Evolutionary conservation across 1,140 invertebrate species (phyloP).

Genomic region (Belonocnema kinseyi): DNA sequence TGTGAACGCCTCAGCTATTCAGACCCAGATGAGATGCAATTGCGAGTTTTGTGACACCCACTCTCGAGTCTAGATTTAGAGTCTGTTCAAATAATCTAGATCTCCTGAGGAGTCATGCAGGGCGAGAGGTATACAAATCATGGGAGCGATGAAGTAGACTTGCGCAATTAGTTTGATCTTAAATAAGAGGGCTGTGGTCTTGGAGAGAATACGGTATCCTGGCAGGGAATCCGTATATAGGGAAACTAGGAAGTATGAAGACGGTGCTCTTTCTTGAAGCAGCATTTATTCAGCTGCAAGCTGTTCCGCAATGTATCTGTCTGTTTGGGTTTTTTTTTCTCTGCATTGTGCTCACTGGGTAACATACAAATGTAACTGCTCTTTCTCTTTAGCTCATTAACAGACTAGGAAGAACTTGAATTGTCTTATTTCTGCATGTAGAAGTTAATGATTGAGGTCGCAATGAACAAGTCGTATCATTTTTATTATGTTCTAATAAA

Average conservation of each 20-base stretch:
- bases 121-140: not conserved
- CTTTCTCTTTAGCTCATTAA: not conserved
- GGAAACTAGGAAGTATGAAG: slow-evolving; percentile 19
- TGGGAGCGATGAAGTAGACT: not conserved
- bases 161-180: slow-evolving; percentile 25
- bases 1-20: too few relatives aligned
- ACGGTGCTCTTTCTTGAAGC: not conserved
- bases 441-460: not conserved
- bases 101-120: not conserved
- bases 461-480: too few relatives aligned
- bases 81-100: not conserved
- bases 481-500: too few relatives aligned
- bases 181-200: slow-evolving; percentile 1
- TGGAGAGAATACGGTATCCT: slow-evolving; percentile 12
- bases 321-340: not conserved
- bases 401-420: not conserved
- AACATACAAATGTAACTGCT: slow-evolving; percentile 6
- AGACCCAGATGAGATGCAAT: not conserved
- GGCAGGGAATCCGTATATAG: slow-evolving; percentile 25
- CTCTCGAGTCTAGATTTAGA: not conserved
- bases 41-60: not conserved
- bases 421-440: not conserved
- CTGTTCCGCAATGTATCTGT: slow-evolving; percentile 15
- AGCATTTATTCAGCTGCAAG: slow-evolving; percentile 16
- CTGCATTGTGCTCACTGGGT: not conserved